Base-by-base conservation (phyloP, 1,140 invertebrate genomes). In the Leptonema lineaticorne region DNA sequence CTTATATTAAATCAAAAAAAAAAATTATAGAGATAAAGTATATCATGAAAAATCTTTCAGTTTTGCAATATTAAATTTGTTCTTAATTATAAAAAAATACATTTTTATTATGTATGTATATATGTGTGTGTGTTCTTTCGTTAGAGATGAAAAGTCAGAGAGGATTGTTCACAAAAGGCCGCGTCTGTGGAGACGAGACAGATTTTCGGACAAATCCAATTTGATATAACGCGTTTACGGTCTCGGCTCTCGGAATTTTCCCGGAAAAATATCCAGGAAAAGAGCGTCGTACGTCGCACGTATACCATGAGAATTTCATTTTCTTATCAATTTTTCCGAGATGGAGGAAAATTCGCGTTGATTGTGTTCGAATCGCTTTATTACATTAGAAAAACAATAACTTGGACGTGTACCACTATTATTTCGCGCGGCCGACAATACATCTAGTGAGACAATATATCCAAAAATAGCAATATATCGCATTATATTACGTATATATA, bases 161-260 rank as follows among this genome's bases (percentile, higher is more conserved):
- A 14, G 37, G 37, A 41, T 41, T 41, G 11, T 41, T 41, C 37
- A 41, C 37, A 41, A 41, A 41, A 41, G 37, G 37, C 37, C 16
- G 11, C 37, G 37, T 9, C 37, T 41, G 11, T 16, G 37, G 37
- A 2, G 37, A 14, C 37, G 37, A 41, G 50, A 53, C 50, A 53
- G 50, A 53, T 53, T 53, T 53, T 53, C 50, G 50, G 50, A 53
- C 50, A 53, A 53, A 53, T 53, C 50, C 50, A 53, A 53, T 53
- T 53, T 53, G 50, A 53, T 53, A 24, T 53, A 53, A 53, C 50
- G 50, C 50, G 24, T 53, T 53, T 53, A 53, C 18, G 50, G 37
- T 16, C 2, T 5, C 11, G 11, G 37, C 9, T 9, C 11, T 16
- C 16, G 22, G 50, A 53, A 24, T 53, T 53, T 48, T 48, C 46